Base-by-base conservation (phyloP, 2,113 vertebrate genomes). In the Aramus guarauna region DNA sequence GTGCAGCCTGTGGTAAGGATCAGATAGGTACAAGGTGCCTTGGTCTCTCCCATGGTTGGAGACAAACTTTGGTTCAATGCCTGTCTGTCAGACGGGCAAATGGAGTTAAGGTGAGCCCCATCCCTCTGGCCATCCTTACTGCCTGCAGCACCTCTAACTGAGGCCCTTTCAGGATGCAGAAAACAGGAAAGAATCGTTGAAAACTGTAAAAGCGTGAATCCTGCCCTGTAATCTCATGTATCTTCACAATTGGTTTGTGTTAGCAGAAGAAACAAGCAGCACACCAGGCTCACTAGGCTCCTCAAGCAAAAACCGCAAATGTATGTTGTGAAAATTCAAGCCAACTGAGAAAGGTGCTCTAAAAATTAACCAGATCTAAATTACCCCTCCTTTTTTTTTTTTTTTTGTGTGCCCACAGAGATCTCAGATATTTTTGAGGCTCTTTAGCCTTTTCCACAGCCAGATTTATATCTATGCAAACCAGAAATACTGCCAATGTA, bases 271-370 rank as follows among this genome's bases (percentile, higher is more conserved):
- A 92, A 52, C 55, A 12, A 56, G 55, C 18, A 34, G 30, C 55
- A 56, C 27, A 53, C 21, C 8, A 39, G 55, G 37, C 24, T 90
- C 21, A 23, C 39, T 12, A 53, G 63, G 32, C 16, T 89, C 34
- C 45, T 87, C 32, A 29, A 66, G 63, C 41, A 56, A 83, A 92
- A 96, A 45, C 63, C 21, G 1, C 45, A 94, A 74, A 30, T 26
- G 52, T 37, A 24, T 83, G 68, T 80, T 84, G 63, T 36, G 73
- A 91, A 94, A 96, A 88, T 77, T 96, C 68, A 84, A 90, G 89
- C 68, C 73, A 84, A 91, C 88, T 86, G 32, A 67, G 76, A 83
- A 76, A 92, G 83, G 37, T 92, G 37, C 29, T 91, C 18, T 83
- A 67, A 50, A 84, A 92, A 88, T 91, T 77, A 94, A 71, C 24